Conservation (phyloP, 2,888 invertebrate genomes). For the Himalopsyche anomala region DNA sequence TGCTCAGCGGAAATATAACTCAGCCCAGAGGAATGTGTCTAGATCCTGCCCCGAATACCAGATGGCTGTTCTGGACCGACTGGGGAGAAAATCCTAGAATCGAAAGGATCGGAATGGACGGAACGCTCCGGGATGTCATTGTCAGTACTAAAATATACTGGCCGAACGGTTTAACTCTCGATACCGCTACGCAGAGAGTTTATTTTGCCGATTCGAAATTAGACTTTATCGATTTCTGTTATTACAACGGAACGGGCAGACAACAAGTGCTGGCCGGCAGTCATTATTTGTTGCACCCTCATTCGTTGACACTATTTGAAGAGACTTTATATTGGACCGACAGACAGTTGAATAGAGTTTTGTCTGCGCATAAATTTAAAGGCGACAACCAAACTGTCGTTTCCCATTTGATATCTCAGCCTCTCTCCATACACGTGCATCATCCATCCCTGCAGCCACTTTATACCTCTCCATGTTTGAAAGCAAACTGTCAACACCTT, state of each 20-base stretch:
- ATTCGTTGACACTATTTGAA: conserved; percentile 95
- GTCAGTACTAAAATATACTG: conserved; percentile 97
- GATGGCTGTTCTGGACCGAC: conserved; percentile 98
- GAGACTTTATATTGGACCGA: conserved; percentile 98
- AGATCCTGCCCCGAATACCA: conserved; percentile 92
- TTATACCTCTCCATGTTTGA: conserved; percentile 85
- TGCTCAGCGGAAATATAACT: conserved; percentile 95
- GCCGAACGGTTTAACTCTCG: conserved; percentile 98
- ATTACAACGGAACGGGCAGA: conserved; percentile 94
- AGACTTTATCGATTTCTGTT: conserved; percentile 98
- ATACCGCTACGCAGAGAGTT: conserved; percentile 93
- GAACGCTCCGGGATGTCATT: conserved; percentile 88
- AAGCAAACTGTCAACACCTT: conserved; percentile 89
- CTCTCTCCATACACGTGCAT: conserved; percentile 95
- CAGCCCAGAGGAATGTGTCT: conserved; percentile 97
- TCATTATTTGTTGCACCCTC: conserved; percentile 96
- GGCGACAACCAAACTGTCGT: conserved; percentile 95
- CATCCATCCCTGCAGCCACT: conserved; percentile 95
- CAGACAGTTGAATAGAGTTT: conserved; percentile 91
- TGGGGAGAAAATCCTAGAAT: conserved; percentile 99
- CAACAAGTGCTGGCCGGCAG: conserved; percentile 92
- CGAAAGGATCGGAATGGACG: conserved; percentile 97
- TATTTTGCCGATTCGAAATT: conserved; percentile 98
- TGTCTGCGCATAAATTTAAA: conserved; percentile 93
- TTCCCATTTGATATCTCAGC: conserved; percentile 95